Conservation (phyloP, 2,797 vertebrate species). For the Acanthornis magna region DNA sequence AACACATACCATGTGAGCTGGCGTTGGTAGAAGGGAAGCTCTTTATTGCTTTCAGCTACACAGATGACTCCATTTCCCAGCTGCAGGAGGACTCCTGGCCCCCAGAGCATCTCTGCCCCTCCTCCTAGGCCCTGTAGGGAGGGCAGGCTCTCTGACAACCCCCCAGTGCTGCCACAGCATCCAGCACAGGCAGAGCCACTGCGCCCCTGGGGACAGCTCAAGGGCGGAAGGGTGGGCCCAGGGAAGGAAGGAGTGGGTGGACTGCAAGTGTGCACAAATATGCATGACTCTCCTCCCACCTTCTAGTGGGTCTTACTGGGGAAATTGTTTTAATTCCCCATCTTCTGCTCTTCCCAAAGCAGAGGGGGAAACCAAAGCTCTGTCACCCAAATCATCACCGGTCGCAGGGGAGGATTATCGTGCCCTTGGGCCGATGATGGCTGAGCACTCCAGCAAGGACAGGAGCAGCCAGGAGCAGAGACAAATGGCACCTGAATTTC, state of each 20-base stretch:
- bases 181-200: neutral
- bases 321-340: neutral
- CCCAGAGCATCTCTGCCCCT: neutral
- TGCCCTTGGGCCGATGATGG: neutral
- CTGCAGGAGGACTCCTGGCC: neutral
- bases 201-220: neutral
- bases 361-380: neutral
- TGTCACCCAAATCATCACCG: fast-evolving
- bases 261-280: conserved; percentile 16
- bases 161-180: neutral
- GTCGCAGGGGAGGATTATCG: fast-evolving
- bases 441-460: neutral
- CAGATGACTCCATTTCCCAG: neutral
- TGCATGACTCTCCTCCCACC: neutral
- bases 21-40: neutral
- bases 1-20: fast-evolving
- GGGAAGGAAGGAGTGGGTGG: conserved; percentile 61
- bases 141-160: neutral
- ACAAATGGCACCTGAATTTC: neutral
- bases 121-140: neutral
- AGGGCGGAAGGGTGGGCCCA: conserved; percentile 32
- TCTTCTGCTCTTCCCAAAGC: neutral
- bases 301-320: neutral
- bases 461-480: neutral
- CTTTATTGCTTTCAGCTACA: neutral